Evolutionary conservation across 2,113 vertebrate genomes (phyloP).

Genomic region (Petaurus breviceps): DNA sequence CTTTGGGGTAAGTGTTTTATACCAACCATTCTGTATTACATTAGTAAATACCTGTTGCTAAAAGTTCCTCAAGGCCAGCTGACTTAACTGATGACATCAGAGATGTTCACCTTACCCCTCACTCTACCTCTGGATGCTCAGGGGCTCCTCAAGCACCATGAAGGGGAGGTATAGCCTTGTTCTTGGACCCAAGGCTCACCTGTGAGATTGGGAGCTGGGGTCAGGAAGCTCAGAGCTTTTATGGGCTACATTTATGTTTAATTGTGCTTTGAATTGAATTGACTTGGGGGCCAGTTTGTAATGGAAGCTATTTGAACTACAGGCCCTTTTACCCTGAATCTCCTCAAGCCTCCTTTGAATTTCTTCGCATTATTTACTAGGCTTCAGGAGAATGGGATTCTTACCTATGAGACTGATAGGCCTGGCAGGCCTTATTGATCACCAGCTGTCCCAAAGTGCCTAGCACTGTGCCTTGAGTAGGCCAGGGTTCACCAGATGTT

Average conservation of each 20-base stretch:
- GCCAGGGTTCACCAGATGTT: neutral
- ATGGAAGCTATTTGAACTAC: neutral
- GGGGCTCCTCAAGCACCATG: neutral
- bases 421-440: neutral
- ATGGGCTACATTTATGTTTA: neutral
- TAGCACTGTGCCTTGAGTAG: neutral
- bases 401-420: neutral
- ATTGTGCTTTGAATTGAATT: neutral
- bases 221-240: neutral
- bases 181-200: neutral
- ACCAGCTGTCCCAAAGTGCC: neutral
- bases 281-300: neutral
- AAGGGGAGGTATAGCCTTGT: neutral
- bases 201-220: neutral
- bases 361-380: neutral
- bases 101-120: rapidly evolving
- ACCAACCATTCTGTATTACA: neutral
- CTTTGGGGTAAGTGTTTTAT: neutral
- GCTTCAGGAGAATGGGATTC: neutral
- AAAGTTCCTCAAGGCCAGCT: neutral
- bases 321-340: neutral
- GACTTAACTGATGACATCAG: neutral
- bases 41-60: neutral
- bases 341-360: neutral
- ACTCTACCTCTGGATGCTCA: neutral